These are phyloP conservation scores for Rhinogobius similis DNA, from an alignment of 2,113 vertebrate genomes.

Conservation along the genomic window DNA sequence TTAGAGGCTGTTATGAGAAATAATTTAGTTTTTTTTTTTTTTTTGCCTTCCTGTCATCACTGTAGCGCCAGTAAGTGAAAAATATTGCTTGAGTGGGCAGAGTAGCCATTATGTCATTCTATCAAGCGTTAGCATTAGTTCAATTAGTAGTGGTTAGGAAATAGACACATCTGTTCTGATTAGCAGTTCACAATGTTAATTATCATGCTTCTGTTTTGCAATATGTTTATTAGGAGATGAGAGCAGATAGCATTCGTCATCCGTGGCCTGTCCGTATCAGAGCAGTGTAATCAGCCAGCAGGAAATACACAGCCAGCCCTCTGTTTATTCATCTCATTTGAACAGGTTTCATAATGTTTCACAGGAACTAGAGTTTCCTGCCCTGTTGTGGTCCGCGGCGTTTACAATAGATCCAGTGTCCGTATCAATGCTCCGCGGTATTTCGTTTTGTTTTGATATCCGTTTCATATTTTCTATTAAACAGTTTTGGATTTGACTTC, in stretches of 20 bases:
- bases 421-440: not conserved
- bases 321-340: constrained; percentile 13
- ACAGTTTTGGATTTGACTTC: not conserved
- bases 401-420: constrained; percentile 11
- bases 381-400: constrained; percentile 9
- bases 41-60: not conserved
- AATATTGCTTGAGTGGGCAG: not conserved
- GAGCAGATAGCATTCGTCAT: constrained; percentile 40
- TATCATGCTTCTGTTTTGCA: constrained; percentile 20
- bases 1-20: not conserved
- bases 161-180: constrained; percentile 4
- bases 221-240: constrained; percentile 26
- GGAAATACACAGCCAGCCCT: constrained; percentile 14
- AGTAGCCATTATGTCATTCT: not conserved
- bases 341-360: constrained; percentile 15
- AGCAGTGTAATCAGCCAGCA: constrained; percentile 43
- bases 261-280: constrained; percentile 17
- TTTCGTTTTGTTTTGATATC: not conserved
- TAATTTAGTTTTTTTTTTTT: not conserved
- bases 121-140: not conserved
- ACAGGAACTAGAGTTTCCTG: constrained; percentile 9
- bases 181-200: not conserved
- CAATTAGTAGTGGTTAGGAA: not conserved
- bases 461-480: not conserved
- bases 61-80: not conserved